Evolutionary conservation across 2,888 invertebrate species (phyloP).

Genomic region (Caenorhabditis sulstoni): DNA sequence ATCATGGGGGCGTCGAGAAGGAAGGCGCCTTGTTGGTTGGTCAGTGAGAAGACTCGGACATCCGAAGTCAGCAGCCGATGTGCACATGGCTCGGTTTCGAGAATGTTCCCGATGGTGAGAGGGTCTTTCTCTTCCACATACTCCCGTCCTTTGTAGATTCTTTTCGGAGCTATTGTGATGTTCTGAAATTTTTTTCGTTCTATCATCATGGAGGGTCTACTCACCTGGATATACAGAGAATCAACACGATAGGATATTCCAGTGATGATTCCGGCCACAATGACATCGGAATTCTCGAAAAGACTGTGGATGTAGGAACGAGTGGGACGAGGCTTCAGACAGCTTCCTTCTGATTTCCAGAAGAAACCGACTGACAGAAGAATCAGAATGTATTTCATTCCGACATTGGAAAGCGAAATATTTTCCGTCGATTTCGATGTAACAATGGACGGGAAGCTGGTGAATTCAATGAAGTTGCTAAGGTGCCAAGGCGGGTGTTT

Average conservation of each 20-base stretch:
- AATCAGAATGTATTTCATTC: conserved; percentile 17
- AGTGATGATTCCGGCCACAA: conserved; percentile 28
- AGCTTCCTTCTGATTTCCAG: conserved; percentile 12
- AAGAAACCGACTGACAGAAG: conserved; percentile 8
- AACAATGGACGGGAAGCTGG: conserved; percentile 17
- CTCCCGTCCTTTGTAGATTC: conserved; percentile 61
- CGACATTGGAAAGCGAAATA: conserved; percentile 28
- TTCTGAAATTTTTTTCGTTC: conserved; percentile 8
- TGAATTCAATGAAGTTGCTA: conserved; percentile 38
- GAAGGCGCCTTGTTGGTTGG: conserved; percentile 47
- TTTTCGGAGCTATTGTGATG: conserved; percentile 29
- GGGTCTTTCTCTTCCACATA: conserved; percentile 32
- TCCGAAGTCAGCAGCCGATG: conserved; percentile 47
- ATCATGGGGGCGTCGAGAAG: conserved; percentile 58
- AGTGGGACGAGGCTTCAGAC: conserved; percentile 41
- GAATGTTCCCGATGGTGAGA: conserved; percentile 30
- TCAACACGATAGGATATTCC: conserved; percentile 42
- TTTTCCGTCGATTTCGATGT: conserved; percentile 15
- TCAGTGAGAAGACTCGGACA: conserved; percentile 52
- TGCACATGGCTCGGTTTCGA: conserved; percentile 54
- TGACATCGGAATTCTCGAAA: conserved; percentile 42
- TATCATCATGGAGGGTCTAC: neutral
- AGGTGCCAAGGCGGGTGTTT: conserved; percentile 50
- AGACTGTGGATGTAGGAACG: conserved; percentile 53
- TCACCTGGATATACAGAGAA: conserved; percentile 34